Evolutionary conservation across 2,888 invertebrate genomes (phyloP).

Genomic region (Drosophila suboccidentalis): DNA sequence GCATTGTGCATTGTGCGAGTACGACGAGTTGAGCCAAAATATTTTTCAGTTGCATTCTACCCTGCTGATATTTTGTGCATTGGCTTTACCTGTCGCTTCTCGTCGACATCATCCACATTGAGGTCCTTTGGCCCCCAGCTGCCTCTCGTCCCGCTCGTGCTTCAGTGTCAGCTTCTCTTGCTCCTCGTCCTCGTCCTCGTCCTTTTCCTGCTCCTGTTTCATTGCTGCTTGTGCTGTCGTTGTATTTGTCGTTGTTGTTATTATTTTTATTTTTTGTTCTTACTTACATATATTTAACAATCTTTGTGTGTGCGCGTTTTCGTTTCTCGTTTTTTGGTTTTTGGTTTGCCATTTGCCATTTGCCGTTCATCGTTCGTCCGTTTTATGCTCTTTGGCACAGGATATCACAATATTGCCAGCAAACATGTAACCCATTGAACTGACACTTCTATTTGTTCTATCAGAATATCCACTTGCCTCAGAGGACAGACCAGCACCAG

Average conservation of each 20-base stretch:
- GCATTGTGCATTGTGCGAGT: constrained; percentile 35
- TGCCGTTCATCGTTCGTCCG: constrained; percentile 21
- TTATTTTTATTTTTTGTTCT: constrained; percentile 68
- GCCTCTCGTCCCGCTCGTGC: background rate
- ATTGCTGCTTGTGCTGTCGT: constrained; percentile 9
- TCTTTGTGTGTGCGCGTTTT: constrained; percentile 49
- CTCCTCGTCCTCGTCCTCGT: background rate
- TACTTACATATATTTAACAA: constrained; percentile 65
- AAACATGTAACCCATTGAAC: constrained; percentile 9
- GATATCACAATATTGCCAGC: constrained; percentile 27
- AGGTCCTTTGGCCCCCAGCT: background rate
- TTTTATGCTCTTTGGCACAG: constrained; percentile 35
- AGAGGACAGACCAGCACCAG: too few species aligned
- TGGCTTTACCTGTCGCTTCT: constrained; percentile 60
- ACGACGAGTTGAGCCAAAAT: constrained; percentile 35
- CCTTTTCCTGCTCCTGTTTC: constrained; percentile 9
- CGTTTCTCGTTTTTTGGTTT: constrained; percentile 31
- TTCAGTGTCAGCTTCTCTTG: background rate
- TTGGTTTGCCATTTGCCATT: constrained; percentile 40
- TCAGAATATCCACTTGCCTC: too few species aligned
- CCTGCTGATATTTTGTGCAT: constrained; percentile 64
- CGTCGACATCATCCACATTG: constrained; percentile 36
- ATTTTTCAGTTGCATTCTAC: constrained; percentile 43
- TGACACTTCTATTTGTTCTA: too few species aligned
- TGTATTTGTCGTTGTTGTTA: constrained; percentile 29